Percentiles rank a stretch among this genome's conserved stretches.
Conservation (phyloP, 1,140 invertebrate species). For the Microplitis demolitor region DNA sequence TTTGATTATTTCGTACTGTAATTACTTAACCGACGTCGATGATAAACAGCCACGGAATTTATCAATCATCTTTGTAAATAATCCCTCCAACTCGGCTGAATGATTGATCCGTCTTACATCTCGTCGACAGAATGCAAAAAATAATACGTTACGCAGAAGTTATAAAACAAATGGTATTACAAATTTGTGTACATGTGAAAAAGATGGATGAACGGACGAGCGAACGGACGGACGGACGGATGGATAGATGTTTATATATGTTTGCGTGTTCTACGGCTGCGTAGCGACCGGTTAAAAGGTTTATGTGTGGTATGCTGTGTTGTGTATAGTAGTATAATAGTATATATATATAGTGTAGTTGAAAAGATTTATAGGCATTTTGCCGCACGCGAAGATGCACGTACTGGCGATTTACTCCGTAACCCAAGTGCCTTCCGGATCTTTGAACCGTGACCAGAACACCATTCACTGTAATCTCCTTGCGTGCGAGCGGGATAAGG, state of each 20-base stretch:
- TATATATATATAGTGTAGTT: not conserved
- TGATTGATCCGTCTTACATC: conserved; percentile 1
- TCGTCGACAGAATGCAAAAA: not conserved
- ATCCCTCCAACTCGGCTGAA: not conserved
- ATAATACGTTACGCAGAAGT: not conserved
- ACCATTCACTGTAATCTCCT: conserved; percentile 31
- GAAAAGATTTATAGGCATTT: conserved; percentile 30
- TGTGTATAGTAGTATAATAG: no score
- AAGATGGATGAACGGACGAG: not conserved
- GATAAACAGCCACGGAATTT: not conserved
- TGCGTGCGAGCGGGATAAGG: conserved; percentile 27
- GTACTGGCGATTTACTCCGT: conserved; percentile 15
- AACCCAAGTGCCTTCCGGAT: conserved; percentile 32
- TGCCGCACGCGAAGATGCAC: conserved; percentile 32
- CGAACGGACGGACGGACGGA: not conserved
- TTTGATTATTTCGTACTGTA: conserved; percentile 1
- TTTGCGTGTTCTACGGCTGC: conserved; percentile 29
- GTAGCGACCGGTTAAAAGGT: conserved; percentile 17
- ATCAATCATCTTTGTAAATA: conserved; percentile 13
- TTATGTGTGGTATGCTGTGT: no score
- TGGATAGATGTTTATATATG: not conserved
- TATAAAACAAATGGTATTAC: not conserved
- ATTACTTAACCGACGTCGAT: conserved; percentile 9
- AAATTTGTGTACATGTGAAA: conserved; percentile 3
- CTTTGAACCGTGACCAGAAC: conserved; percentile 34